Evolutionary conservation across 2,888 invertebrate genomes (phyloP).

Genomic region (Harmothoe impar): DNA sequence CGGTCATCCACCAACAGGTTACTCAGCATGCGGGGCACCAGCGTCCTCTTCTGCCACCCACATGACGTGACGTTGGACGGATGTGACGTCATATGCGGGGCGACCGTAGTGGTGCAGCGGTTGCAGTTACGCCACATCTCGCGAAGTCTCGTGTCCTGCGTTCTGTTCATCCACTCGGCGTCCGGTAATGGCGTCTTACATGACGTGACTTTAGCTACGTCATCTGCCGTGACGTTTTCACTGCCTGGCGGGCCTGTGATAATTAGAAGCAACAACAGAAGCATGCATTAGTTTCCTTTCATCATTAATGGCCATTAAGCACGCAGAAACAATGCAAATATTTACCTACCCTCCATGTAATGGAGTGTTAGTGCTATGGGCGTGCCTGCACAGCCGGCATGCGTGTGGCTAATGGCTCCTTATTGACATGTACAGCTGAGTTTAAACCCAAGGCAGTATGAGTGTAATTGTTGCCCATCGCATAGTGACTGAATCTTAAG

Average conservation of each 20-base stretch:
- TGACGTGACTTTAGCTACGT: background rate
- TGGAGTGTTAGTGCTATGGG: too few species aligned
- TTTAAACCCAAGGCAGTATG: too few species aligned
- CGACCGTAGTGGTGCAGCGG: slow-evolving; percentile 48
- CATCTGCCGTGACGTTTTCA: slow-evolving; percentile 17
- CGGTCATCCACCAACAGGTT: slow-evolving; percentile 93
- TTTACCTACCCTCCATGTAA: background rate
- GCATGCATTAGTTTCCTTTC: background rate
- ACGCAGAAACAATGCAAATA: slow-evolving; percentile 9
- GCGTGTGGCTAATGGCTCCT: too few species aligned
- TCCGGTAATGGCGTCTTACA: slow-evolving; percentile 23
- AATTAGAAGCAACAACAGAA: slow-evolving; percentile 10
- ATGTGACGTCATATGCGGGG: slow-evolving; percentile 54
- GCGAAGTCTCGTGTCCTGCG: slow-evolving; percentile 53
- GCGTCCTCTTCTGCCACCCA: slow-evolving; percentile 55
- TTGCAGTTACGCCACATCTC: slow-evolving; percentile 60
- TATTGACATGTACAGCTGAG: too few species aligned
- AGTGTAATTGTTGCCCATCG: too few species aligned
- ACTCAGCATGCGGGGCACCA: slow-evolving; percentile 84
- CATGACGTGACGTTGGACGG: slow-evolving; percentile 59
- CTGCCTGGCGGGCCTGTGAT: background rate
- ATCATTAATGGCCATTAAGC: background rate
- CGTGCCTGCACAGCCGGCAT: too few species aligned
- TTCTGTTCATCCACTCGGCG: slow-evolving; percentile 37
- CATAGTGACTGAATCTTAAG: too few species aligned